These are phyloP conservation scores for Drosophila subsilvestris DNA, from an alignment of 2,888 invertebrate genomes.

Conservation along the genomic window DNA sequence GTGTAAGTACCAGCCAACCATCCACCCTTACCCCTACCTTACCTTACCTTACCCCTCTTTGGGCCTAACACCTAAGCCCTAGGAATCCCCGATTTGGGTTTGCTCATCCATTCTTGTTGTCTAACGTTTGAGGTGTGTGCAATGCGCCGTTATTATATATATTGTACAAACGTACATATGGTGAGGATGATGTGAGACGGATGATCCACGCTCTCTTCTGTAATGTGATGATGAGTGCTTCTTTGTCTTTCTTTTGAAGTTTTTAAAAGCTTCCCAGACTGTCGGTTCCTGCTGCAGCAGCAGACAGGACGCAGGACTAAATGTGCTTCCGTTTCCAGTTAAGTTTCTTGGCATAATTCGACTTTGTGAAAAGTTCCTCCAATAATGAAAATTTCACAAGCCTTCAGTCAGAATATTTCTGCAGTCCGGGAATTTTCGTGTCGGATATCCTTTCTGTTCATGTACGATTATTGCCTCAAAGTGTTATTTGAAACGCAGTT, in stretches of 20 bases:
- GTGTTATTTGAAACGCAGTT: background rate
- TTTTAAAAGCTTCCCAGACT: background rate
- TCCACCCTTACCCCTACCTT: too few relatives aligned
- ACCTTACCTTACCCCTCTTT: background rate
- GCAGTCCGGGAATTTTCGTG: background rate
- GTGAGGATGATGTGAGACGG: background rate
- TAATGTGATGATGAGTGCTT: background rate
- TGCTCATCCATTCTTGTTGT: background rate
- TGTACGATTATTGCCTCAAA: background rate
- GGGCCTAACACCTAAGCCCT: background rate
- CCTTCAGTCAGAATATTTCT: background rate
- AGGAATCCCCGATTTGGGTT: background rate
- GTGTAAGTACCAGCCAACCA: slow-evolving; percentile 87
- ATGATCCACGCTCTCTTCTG: background rate
- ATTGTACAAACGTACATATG: background rate
- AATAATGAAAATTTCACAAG: background rate
- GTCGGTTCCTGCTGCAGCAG: background rate
- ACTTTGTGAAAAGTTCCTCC: background rate
- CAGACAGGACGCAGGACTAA: background rate
- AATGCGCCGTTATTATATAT: background rate
- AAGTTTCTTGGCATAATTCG: background rate
- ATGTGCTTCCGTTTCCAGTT: background rate
- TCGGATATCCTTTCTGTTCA: background rate
- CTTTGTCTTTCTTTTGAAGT: background rate
- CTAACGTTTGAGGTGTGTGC: background rate